Base-by-base conservation (phyloP, 1,140 invertebrate species). In the Diabrotica undecimpunctata region DNA sequence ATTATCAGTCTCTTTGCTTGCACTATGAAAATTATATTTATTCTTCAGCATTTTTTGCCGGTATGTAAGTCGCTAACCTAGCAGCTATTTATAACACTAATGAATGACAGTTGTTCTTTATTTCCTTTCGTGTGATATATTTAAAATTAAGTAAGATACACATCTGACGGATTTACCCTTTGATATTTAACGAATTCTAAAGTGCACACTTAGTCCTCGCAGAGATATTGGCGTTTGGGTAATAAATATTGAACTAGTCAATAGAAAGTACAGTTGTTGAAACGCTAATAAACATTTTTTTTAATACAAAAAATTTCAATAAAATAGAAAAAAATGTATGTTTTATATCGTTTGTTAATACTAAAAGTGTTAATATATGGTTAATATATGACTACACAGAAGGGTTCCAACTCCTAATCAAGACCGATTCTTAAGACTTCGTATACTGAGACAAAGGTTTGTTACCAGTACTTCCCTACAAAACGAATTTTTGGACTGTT, bases 61-160 rank as follows among this genome's bases (percentile, higher is more conserved):
- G 61, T 58, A 66, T 62, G 54, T 36, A 63, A 63, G 65, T 66
- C 65, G 62, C 63, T 66, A 53, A 66, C 65, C 65, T 59, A 66
- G 6, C 13, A n/a, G 54, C 61, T 66, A 66, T 66, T 66, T 66
- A 62, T 63, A 63, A 62, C n/a, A 58, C 55, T 50, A 66, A 66
- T 63, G 65, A 66, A 62, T 62, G 61, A 56, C 46, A 41, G 55
- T 65, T 54, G 61, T 66, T 66, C 25, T 58, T 64, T 65, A 54
- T 61, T 61, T 61, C 12, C 35, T 55, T 39, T 58, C 54, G 50
- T 38, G 37, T 13, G 13, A 51, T 65, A 65, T 60, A 60, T 54
- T 41, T 65, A 65, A 59, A 65, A 14, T 36, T 61, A 46, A 59
- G 56, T 53, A n/a, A 52, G 56, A 59, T 65, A 65, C 14, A 63